Conservation (phyloP, 2,113 vertebrate genomes). For the Poeciliopsis prolifica region DNA sequence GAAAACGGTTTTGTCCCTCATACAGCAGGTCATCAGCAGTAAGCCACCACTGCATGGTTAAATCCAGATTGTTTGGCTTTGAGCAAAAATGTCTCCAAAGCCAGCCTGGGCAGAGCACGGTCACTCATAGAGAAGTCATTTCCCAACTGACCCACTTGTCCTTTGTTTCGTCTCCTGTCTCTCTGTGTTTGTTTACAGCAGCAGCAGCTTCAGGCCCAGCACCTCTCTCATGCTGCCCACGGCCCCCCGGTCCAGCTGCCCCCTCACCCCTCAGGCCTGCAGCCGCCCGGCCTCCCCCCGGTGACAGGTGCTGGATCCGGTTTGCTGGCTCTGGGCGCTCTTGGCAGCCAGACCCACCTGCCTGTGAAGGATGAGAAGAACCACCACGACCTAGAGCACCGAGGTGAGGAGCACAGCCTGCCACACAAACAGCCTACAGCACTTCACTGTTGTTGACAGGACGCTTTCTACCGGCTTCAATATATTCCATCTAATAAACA, state of each 20-base stretch:
- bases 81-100: constrained; percentile 37
- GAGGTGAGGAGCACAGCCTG: constrained; percentile 84
- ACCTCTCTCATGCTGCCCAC: constrained; percentile 94
- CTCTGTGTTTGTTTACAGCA: constrained; percentile 83
- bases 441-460: constrained; percentile 14
- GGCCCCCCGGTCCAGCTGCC: constrained; percentile 94
- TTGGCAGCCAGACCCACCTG: constrained; percentile 93
- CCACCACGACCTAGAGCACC: constrained; percentile 94
- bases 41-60: constrained; percentile 46
- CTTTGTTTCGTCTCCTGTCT: constrained; percentile 66
- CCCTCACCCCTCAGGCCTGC: constrained; percentile 91
- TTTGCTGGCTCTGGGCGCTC: constrained; percentile 89
- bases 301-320: constrained; percentile 88
- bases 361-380: constrained; percentile 97
- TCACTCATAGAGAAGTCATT: constrained; percentile 55
- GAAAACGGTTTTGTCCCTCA: too few species aligned
- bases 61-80: constrained; percentile 58
- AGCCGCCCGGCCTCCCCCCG: constrained; percentile 89
- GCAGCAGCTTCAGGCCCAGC: constrained; percentile 97
- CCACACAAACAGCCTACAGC: constrained; percentile 8
- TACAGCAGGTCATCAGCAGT: constrained; percentile 12
- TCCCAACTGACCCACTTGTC: constrained; percentile 79
- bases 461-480: constrained; percentile 4
- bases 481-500: background rate
- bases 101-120: constrained; percentile 32